Evolutionary conservation across 2,888 invertebrate species (phyloP).

Genomic region (Pediacus dermestoides): DNA sequence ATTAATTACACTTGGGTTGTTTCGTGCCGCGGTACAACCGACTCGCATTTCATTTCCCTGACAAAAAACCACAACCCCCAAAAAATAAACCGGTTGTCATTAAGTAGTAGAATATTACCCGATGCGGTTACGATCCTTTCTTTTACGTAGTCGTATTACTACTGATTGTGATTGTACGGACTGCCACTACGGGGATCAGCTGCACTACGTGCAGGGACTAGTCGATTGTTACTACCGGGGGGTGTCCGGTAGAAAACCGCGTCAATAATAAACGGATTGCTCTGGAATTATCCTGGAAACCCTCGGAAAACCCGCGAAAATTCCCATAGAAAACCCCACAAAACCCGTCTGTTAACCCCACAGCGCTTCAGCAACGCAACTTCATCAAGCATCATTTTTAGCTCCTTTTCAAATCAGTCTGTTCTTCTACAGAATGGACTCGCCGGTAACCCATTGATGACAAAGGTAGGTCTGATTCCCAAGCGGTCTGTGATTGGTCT

Average conservation of each 20-base stretch:
- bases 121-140: conserved; percentile 26
- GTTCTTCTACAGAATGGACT: conserved; percentile 51
- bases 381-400: too few relatives aligned
- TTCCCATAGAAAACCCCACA: too few relatives aligned
- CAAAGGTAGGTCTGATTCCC: conserved; percentile 62
- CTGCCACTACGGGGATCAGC: conserved; percentile 45
- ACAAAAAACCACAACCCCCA: conserved; percentile 16
- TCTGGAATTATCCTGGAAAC: too few relatives aligned
- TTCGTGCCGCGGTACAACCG: not conserved
- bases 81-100: conserved; percentile 35
- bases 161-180: conserved; percentile 45
- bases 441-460: conserved; percentile 68
- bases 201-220: conserved; percentile 51
- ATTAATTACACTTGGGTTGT: conserved; percentile 13
- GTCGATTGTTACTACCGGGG: conserved; percentile 48
- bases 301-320: too few relatives aligned
- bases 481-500: conserved; percentile 62
- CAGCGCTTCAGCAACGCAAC: too few relatives aligned
- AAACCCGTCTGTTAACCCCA: too few relatives aligned
- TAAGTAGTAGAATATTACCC: conserved; percentile 18
- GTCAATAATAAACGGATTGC: too few relatives aligned
- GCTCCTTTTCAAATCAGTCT: too few relatives aligned
- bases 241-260: conserved; percentile 25
- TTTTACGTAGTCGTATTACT: conserved; percentile 48
- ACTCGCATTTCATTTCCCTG: not conserved